These are phyloP conservation scores for Sebastes reedi DNA, from an alignment of 2,797 vertebrate genomes.

Conservation along the genomic window DNA sequence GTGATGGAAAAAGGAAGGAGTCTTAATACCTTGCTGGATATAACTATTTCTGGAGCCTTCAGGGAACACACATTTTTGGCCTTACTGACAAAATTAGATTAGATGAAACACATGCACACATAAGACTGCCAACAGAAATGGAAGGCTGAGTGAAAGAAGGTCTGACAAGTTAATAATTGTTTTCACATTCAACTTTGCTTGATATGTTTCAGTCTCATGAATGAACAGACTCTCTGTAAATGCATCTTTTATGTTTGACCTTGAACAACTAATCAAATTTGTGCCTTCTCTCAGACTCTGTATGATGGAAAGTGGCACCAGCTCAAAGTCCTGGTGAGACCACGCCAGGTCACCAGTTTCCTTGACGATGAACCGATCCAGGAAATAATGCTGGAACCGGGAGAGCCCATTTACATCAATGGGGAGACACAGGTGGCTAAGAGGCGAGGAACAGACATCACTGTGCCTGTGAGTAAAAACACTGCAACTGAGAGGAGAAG, in stretches of 20 bases:
- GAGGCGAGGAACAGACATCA: constrained; percentile 63
- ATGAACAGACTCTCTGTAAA: neutral
- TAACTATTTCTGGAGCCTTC: constrained; percentile 23
- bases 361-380: constrained; percentile 78
- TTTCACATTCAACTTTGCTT: constrained; percentile 1
- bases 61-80: constrained; percentile 11
- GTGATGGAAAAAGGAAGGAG: constrained; percentile 40
- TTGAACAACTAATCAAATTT: neutral
- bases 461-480: constrained; percentile 78
- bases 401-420: constrained; percentile 85
- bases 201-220: neutral
- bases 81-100: constrained; percentile 14
- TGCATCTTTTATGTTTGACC: neutral
- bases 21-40: constrained; percentile 1
- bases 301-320: constrained; percentile 87
- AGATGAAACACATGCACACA: neutral
- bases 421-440: constrained; percentile 85
- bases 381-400: constrained; percentile 64
- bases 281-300: constrained; percentile 67
- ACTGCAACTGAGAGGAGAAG: neutral
- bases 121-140: neutral
- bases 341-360: constrained; percentile 68
- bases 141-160: neutral
- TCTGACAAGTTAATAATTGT: constrained; percentile 33
- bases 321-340: constrained; percentile 82